These are phyloP conservation scores for Epizoanthus fatuus DNA, from an alignment of 92 coral and sea anemone genomes.

Conservation along the genomic window DNA sequence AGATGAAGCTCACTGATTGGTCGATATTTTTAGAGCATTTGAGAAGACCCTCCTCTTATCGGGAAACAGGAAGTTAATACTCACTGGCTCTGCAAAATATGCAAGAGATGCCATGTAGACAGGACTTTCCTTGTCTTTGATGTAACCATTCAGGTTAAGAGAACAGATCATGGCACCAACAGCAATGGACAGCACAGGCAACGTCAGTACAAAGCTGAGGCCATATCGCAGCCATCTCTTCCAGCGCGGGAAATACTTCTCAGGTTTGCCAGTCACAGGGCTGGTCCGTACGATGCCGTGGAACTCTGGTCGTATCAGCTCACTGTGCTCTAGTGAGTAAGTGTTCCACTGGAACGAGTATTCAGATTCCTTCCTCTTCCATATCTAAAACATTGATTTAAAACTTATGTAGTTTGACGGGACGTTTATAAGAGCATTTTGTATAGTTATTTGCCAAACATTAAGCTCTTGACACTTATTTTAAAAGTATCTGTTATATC, in stretches of 20 bases:
- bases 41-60: too few relatives aligned
- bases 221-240: slow-evolving; percentile 96
- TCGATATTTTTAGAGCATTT: too few relatives aligned
- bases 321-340: slow-evolving; percentile 76
- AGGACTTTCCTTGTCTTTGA: slow-evolving; percentile 97
- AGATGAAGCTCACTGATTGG: too few relatives aligned
- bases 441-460: background rate
- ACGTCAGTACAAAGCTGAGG: slow-evolving; percentile 88
- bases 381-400: slow-evolving; percentile 59
- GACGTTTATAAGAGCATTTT: background rate
- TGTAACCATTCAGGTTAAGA: slow-evolving; percentile 96
- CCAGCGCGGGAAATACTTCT: slow-evolving; percentile 96
- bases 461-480: too few relatives aligned
- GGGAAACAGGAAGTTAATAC: background rate
- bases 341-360: slow-evolving; percentile 93
- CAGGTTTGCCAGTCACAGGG: slow-evolving; percentile 96
- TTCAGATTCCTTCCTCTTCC: slow-evolving; percentile 96
- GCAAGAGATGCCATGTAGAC: slow-evolving; percentile 89
- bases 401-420: background rate
- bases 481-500: too few relatives aligned
- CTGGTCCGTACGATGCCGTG: slow-evolving; percentile 83
- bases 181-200: slow-evolving; percentile 89
- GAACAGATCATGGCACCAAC: slow-evolving; percentile 98
- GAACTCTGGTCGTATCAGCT: slow-evolving; percentile 92
- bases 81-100: slow-evolving; percentile 97